Base-by-base conservation (phyloP, 2,888 invertebrate genomes). In the Pandemis heparana region DNA sequence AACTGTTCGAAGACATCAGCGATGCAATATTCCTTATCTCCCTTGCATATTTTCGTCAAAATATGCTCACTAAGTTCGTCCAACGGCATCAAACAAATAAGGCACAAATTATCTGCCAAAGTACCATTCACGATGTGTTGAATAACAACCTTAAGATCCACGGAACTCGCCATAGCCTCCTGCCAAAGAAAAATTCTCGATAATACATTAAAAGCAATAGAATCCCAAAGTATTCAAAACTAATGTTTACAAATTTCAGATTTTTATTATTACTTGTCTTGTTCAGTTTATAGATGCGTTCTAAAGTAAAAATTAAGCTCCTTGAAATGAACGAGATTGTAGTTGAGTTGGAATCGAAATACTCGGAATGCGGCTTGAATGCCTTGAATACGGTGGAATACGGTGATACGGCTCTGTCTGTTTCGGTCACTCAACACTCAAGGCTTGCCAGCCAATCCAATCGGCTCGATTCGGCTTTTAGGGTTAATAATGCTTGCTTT, bases 91-190 rank as follows among this genome's bases (percentile, higher is more conserved):
- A 94, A 84, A 79, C 94, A 94, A 79, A 91, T 81, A 64, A 89
- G 79, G 80, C 94, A 94, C 68, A 92, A 79, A 71, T 85, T 87
- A 67, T 88, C 84, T 5, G 79, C 84, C 16, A 93, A 79, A 43
- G 88, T 87, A 14, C 91, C 91, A 80, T 92, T 89, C 46, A 87
- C 85, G 48, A 94, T 80, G 75, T 90, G 87, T 82, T 90, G 89
- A 66, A 94, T 77, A 32, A 94, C 81, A 75, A 85, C 78, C 78
- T 88, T 89, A 71, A 89, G 51, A 77, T 90, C 87, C 76, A 88
- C 61, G 66, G 74, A 74, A 71, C 80, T 80, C 68, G 84, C 87
- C 92, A 92, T 91, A 70, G 77, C 71, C n/a, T 41, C 51, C 70
- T 74, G 60, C 12, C 16, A 56, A 66, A n/a, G 43, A 59, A 74